These are phyloP conservation scores for Rousettus madagascariensis DNA, from an alignment of 2,797 vertebrate genomes.

Conservation along the genomic window DNA sequence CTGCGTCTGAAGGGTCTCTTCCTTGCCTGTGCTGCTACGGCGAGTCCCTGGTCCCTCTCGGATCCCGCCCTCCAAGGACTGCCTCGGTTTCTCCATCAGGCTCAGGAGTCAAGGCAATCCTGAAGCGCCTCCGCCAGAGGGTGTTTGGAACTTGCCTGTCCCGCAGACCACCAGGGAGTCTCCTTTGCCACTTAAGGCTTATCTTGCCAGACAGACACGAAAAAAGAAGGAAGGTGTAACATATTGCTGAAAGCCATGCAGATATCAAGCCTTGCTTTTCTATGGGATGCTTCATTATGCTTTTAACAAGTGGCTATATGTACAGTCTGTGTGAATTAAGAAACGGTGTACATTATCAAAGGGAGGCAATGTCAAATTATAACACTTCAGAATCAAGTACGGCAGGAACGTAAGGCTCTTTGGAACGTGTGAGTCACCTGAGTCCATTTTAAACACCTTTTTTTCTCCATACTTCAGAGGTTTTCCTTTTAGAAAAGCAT, in stretches of 20 bases:
- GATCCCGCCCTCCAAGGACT: background rate
- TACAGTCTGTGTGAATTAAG: background rate
- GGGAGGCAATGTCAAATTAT: background rate
- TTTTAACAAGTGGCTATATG: slow-evolving; percentile 10
- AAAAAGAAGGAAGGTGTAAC: background rate
- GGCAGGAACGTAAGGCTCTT: background rate
- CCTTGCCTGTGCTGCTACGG: background rate
- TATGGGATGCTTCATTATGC: background rate
- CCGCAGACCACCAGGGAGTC: too few species aligned
- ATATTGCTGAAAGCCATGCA: background rate
- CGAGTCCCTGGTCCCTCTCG: background rate
- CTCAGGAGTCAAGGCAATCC: background rate
- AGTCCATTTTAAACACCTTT: slow-evolving; percentile 25
- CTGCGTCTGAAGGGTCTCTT: background rate
- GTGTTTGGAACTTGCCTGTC: background rate
- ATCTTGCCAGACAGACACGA: background rate
- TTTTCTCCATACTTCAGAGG: slow-evolving; percentile 27
- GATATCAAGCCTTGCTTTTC: background rate
- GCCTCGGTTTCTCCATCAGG: background rate
- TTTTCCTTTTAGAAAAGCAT: slow-evolving; percentile 35
- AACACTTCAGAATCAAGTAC: slow-evolving; percentile 3
- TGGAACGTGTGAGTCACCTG: background rate
- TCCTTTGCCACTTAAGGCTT: background rate
- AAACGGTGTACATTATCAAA: slow-evolving; percentile 10
- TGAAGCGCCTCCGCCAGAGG: background rate